These are phyloP conservation scores for Cotesia chilonis DNA, from an alignment of 1,140 invertebrate genomes.

Conservation along the genomic window DNA sequence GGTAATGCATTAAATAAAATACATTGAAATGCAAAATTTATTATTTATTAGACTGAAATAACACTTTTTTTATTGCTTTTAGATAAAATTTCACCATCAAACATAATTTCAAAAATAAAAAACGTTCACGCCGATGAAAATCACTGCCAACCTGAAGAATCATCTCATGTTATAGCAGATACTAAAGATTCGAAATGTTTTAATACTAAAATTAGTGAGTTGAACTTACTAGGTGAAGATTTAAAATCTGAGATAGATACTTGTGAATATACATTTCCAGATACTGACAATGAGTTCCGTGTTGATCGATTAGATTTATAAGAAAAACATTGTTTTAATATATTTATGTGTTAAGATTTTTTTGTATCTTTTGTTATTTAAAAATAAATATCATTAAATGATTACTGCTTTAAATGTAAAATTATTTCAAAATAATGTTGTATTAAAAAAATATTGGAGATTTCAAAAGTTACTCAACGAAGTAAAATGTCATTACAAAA, in stretches of 20 bases:
- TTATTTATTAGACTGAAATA: constrained; percentile 20
- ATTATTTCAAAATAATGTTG: too few species aligned
- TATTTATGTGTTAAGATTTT: too few species aligned
- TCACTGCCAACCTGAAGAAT: neutral
- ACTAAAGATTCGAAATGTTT: constrained; percentile 36
- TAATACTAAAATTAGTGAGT: constrained; percentile 48
- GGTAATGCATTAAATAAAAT: constrained; percentile 39
- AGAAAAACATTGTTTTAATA: constrained; percentile 15
- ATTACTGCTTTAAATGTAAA: too few species aligned
- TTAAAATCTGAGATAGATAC: constrained; percentile 35
- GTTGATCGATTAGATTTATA: constrained; percentile 52
- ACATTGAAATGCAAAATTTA: neutral
- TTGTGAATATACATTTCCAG: constrained; percentile 22
- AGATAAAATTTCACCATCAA: constrained; percentile 45
- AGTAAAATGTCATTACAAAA: too few species aligned
- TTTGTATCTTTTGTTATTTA: too few species aligned
- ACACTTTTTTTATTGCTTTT: constrained; percentile 24
- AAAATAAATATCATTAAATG: too few species aligned
- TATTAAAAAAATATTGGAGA: too few species aligned
- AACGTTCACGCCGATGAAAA: neutral
- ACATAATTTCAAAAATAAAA: constrained; percentile 17
- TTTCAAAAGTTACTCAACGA: too few species aligned
- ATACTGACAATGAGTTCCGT: constrained; percentile 40
- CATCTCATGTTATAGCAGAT: neutral
- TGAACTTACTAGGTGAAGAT: constrained; percentile 52